These are phyloP conservation scores for Mionectes olivaceus DNA, from an alignment of 2,797 vertebrate species.

Conservation along the genomic window DNA sequence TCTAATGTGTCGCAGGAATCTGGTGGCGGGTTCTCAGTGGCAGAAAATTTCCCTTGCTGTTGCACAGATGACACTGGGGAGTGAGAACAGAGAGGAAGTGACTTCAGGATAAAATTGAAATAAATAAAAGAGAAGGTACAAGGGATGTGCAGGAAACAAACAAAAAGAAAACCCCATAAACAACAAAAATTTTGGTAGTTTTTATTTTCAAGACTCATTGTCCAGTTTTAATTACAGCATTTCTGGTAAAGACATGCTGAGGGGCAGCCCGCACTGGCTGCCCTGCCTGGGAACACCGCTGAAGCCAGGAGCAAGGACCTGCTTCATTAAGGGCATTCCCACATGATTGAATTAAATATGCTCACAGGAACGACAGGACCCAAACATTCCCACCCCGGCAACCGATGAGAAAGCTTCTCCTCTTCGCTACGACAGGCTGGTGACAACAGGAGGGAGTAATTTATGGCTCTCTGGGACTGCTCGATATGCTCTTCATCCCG, in stretches of 20 bases:
- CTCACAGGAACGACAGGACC: background rate
- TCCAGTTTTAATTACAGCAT: background rate
- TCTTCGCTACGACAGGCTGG: background rate
- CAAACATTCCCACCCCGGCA: slow-evolving; percentile 52
- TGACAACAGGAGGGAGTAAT: slow-evolving; percentile 50
- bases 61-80: background rate
- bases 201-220: background rate
- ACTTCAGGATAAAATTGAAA: background rate
- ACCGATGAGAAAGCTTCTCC: slow-evolving; percentile 47
- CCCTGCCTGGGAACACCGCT: background rate
- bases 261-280: background rate
- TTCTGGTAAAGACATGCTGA: background rate
- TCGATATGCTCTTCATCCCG: background rate
- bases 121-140: background rate
- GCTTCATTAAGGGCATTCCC: slow-evolving; percentile 32
- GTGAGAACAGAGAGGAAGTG: background rate
- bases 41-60: background rate
- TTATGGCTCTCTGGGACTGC: slow-evolving; percentile 55
- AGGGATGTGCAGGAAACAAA: background rate
- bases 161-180: accelerated
- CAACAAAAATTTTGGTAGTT: background rate
- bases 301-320: background rate
- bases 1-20: accelerated
- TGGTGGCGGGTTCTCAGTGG: background rate
- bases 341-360: slow-evolving; percentile 9